Conservation (phyloP, 2,888 invertebrate species). For the Carabus problematicus region DNA sequence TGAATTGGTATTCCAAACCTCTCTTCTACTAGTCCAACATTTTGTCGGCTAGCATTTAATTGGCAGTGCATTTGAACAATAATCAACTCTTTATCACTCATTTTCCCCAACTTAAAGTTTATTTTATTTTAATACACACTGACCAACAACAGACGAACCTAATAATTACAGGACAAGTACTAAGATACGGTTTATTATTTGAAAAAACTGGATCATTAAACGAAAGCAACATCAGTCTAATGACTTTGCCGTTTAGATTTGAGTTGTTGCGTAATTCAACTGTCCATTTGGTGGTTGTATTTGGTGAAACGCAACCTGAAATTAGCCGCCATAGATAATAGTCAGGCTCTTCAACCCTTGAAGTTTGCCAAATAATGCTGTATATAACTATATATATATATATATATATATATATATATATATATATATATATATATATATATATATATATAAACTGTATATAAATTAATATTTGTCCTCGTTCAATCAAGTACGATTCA, state of each 20-base stretch:
- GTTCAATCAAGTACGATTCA: not conserved
- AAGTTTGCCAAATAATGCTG: not conserved
- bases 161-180: no score
- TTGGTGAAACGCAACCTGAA: not conserved
- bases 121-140: no score
- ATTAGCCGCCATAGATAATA: not conserved
- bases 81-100: no score
- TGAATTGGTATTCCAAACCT: no score
- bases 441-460: conserved; percentile 14
- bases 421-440: conserved; percentile 23
- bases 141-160: no score
- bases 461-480: not conserved
- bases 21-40: not conserved
- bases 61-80: not conserved
- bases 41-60: not conserved
- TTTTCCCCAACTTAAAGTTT: no score
- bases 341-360: not conserved
- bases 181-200: no score
- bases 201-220: no score
- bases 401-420: conserved; percentile 5
- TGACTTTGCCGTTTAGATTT: no score
- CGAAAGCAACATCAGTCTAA: no score
- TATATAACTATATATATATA: not conserved
- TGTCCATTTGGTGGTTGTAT: not conserved
- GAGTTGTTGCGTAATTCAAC: not conserved